Conservation (phyloP, 2,113 vertebrate genomes). For the Centrocercus urophasianus region DNA sequence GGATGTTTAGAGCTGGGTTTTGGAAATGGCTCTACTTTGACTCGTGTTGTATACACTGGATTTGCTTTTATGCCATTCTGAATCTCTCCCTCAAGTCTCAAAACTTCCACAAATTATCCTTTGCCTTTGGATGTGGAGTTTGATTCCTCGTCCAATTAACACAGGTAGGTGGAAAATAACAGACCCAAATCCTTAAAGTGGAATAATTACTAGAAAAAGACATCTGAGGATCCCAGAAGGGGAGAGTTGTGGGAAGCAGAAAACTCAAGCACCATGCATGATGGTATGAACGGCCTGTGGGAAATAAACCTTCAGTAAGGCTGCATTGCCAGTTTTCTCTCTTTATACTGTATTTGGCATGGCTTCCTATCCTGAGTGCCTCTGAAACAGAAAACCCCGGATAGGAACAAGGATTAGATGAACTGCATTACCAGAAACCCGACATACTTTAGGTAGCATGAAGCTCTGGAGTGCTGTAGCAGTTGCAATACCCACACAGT, state of each 20-base stretch:
- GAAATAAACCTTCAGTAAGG: slow-evolving; percentile 29
- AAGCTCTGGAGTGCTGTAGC: neutral
- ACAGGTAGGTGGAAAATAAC: neutral
- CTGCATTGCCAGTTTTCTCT: slow-evolving; percentile 14
- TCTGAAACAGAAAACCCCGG: slow-evolving; percentile 23
- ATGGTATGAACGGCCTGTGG: neutral
- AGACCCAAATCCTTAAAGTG: neutral
- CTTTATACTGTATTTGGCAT: neutral
- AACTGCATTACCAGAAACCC: neutral
- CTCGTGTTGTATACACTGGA: neutral
- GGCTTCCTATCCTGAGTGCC: neutral
- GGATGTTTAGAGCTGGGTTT: neutral
- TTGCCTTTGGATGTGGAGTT: neutral
- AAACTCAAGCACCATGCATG: neutral
- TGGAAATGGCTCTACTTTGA: neutral
- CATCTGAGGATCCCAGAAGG: slow-evolving; percentile 4
- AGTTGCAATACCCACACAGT: neutral
- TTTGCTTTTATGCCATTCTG: slow-evolving; percentile 22
- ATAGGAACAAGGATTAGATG: slow-evolving; percentile 36
- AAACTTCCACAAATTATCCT: neutral
- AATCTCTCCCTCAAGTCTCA: neutral
- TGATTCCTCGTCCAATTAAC: neutral
- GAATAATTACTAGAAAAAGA: slow-evolving; percentile 29
- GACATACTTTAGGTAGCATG: neutral
- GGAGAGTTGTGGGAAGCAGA: slow-evolving; percentile 3